These are phyloP conservation scores for Pristis pectinata DNA, from an alignment of 2,797 vertebrate genomes.

Conservation along the genomic window DNA sequence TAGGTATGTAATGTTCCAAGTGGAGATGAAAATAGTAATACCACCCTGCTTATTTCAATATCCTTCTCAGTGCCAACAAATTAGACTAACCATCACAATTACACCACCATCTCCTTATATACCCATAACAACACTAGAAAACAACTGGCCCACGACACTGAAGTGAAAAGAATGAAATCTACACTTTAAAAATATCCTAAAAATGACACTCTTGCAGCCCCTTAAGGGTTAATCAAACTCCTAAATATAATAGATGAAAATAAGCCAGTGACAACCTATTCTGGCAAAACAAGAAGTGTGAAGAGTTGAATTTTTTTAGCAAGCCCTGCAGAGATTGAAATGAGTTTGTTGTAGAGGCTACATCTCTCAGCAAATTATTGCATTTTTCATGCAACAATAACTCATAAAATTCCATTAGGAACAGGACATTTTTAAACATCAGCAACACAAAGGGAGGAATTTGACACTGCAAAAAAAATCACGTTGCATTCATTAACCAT, in stretches of 20 bases:
- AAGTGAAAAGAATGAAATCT: not conserved
- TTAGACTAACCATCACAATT: not conserved
- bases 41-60: not conserved
- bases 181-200: not conserved
- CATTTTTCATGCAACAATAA: not conserved
- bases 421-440: not conserved
- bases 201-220: not conserved
- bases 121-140: not conserved
- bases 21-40: not conserved
- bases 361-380: not conserved
- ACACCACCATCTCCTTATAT: not conserved
- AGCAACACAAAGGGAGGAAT: not conserved
- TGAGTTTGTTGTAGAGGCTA: not conserved
- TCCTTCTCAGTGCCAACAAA: not conserved
- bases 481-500: not conserved
- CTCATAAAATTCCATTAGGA: not conserved
- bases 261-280: not conserved
- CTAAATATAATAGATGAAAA: not conserved
- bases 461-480: not conserved
- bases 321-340: not conserved
- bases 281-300: not conserved
- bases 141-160: not conserved
- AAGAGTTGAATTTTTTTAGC: not conserved
- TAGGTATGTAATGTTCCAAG: not conserved
- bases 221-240: not conserved